These are phyloP conservation scores for Apogon talboti DNA, from an alignment of 2,797 vertebrate species.

Conservation along the genomic window DNA sequence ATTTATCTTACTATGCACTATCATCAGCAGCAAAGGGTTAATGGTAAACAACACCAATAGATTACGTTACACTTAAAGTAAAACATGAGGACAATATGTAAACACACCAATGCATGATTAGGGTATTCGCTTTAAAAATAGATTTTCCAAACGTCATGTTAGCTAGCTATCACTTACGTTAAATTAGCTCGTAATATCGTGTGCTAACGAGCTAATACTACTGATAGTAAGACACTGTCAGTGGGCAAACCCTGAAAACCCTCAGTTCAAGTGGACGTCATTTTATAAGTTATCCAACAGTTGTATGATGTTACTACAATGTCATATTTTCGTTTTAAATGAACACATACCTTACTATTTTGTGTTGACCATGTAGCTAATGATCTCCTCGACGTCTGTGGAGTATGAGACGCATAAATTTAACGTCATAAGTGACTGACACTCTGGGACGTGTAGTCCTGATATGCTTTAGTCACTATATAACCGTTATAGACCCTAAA, in stretches of 20 bases:
- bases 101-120: too few relatives aligned
- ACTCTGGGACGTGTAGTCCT: slow-evolving; percentile 72
- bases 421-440: slow-evolving; percentile 43
- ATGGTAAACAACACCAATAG: too few relatives aligned
- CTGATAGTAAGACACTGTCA: slow-evolving; percentile 9
- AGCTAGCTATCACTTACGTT: slow-evolving; percentile 34
- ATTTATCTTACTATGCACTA: too few relatives aligned
- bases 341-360: slow-evolving; percentile 71
- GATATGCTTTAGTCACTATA: accelerated
- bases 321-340: slow-evolving; percentile 1
- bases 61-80: too few relatives aligned
- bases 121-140: too few relatives aligned
- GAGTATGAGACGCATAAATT: slow-evolving; percentile 51
- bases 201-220: slow-evolving; percentile 55
- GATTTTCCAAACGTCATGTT: background rate
- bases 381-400: slow-evolving; percentile 34
- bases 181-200: slow-evolving; percentile 41
- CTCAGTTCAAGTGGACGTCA: background rate
- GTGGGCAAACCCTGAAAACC: background rate
- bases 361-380: slow-evolving; percentile 63
- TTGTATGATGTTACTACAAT: background rate
- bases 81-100: too few relatives aligned
- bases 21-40: too few relatives aligned
- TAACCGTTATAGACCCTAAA: background rate
- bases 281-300: background rate